These are phyloP conservation scores for Magallana ariakensis DNA, from an alignment of 1,140 invertebrate species.

Conservation along the genomic window DNA sequence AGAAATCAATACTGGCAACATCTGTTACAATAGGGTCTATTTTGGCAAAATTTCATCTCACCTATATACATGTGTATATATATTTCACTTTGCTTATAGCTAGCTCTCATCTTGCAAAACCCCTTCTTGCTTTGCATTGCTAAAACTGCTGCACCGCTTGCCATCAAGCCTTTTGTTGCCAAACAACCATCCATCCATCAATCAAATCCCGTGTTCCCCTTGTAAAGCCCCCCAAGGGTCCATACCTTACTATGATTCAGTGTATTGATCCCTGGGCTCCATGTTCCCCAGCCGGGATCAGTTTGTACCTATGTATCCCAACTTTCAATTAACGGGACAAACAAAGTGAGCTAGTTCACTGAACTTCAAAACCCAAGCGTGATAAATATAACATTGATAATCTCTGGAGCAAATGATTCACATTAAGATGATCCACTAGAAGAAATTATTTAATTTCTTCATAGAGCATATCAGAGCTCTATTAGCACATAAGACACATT, in stretches of 20 bases:
- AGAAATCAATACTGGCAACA: conserved; percentile 6
- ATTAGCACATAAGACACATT: too few relatives aligned
- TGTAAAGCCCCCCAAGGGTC: neutral
- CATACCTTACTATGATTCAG: neutral
- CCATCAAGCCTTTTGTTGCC: neutral
- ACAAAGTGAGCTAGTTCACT: conserved; percentile 7
- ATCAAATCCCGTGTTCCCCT: too few relatives aligned
- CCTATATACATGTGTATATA: neutral
- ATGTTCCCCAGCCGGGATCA: neutral
- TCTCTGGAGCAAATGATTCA: too few relatives aligned
- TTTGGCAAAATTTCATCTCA: neutral
- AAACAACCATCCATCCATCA: too few relatives aligned
- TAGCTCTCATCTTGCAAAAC: neutral
- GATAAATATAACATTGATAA: too few relatives aligned
- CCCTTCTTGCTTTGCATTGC: neutral
- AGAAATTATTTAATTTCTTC: too few relatives aligned
- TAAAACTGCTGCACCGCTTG: neutral
- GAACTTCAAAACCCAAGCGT: neutral
- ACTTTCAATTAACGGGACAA: conserved; percentile 27
- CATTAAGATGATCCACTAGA: too few relatives aligned
- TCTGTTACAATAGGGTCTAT: neutral
- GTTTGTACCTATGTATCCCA: conserved; percentile 10
- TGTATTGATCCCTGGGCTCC: neutral
- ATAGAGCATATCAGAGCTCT: too few relatives aligned
- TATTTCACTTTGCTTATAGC: neutral